Conservation (phyloP, 1,140 invertebrate genomes). For the Stegodyphus dumicola region DNA sequence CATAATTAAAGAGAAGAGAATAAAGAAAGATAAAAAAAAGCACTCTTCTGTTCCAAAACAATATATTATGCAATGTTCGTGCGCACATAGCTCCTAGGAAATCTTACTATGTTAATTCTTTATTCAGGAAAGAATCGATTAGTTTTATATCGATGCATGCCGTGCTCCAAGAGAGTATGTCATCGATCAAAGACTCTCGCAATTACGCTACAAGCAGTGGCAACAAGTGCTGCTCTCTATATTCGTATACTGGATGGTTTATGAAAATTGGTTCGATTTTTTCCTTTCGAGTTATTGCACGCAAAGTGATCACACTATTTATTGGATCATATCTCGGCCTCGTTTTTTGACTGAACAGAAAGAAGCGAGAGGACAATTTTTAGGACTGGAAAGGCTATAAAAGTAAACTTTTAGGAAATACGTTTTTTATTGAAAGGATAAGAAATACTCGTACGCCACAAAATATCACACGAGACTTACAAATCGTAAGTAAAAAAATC, state of each 20-base stretch:
- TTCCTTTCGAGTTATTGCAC: constrained; percentile 15
- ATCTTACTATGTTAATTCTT: neutral
- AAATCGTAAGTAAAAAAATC: too few relatives aligned
- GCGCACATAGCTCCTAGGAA: too few relatives aligned
- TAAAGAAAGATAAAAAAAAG: too few relatives aligned
- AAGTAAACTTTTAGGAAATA: too few relatives aligned
- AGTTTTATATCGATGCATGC: constrained; percentile 20
- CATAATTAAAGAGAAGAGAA: too few relatives aligned
- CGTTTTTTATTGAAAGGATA: too few relatives aligned
- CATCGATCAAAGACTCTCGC: constrained; percentile 25
- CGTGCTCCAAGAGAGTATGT: constrained; percentile 3
- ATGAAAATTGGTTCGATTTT: constrained; percentile 32
- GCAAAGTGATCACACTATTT: constrained; percentile 15
- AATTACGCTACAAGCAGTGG: constrained; percentile 32
- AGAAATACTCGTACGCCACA: too few relatives aligned
- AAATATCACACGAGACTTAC: too few relatives aligned
- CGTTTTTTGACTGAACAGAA: too few relatives aligned
- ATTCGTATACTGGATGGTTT: constrained; percentile 27
- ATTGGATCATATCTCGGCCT: neutral
- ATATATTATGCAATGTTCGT: neutral
- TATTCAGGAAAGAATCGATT: neutral
- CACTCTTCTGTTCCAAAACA: neutral
- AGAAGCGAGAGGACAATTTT: too few relatives aligned
- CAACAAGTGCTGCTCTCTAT: constrained; percentile 16
- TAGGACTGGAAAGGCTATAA: too few relatives aligned